Conservation (phyloP, 2,888 invertebrate species). For the Agrochola macilenta region DNA sequence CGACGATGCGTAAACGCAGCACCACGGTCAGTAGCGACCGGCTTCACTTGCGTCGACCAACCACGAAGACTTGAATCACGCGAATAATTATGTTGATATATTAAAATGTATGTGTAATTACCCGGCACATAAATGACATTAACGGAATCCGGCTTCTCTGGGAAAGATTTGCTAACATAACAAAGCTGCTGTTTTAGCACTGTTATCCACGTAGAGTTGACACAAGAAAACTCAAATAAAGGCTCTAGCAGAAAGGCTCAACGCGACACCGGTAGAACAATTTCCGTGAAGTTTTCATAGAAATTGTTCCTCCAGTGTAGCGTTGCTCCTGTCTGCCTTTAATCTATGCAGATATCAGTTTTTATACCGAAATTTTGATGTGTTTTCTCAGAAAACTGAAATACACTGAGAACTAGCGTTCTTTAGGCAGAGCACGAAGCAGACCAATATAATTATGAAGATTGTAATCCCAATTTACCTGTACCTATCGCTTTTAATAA, state of each 20-base stretch:
- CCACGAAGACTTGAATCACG: constrained; percentile 79
- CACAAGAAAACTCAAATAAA: neutral
- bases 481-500: neutral
- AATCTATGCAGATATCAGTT: neutral
- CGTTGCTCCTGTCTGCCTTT: too few relatives aligned
- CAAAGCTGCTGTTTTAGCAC: constrained; percentile 5
- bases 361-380: neutral
- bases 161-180: constrained; percentile 28
- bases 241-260: too few relatives aligned
- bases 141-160: constrained; percentile 40
- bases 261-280: too few relatives aligned
- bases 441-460: neutral
- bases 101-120: constrained; percentile 64
- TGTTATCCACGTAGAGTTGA: neutral
- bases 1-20: constrained; percentile 84
- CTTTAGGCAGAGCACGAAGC: too few relatives aligned
- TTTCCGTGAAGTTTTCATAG: too few relatives aligned
- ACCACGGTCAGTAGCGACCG: constrained; percentile 84
- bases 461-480: neutral
- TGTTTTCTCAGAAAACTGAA: neutral
- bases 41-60: constrained; percentile 75
- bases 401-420: neutral
- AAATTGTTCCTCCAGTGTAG: too few relatives aligned
- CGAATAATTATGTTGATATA: constrained; percentile 66
- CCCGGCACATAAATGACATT: constrained; percentile 47